Evolutionary conservation across 2,797 vertebrate species (phyloP).

Genomic region (Phalanger gymnotis): DNA sequence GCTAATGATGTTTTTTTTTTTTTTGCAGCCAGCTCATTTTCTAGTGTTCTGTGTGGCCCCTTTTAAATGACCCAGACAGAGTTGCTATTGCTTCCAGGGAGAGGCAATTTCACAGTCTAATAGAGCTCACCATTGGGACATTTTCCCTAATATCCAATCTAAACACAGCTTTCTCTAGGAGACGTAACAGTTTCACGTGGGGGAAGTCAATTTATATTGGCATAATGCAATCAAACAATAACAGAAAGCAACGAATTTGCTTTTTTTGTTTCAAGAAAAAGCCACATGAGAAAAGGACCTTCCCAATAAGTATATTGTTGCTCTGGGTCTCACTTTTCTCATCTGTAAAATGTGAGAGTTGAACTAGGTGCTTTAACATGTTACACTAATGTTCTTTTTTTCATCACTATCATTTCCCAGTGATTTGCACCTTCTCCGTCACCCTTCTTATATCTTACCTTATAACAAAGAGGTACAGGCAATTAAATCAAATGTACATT

Average conservation of each 20-base stretch:
- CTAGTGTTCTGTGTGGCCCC: not conserved
- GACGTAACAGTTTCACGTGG: not conserved
- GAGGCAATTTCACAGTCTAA: constrained; percentile 13
- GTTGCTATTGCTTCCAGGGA: not conserved
- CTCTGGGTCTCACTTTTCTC: not conserved
- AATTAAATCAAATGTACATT: not conserved
- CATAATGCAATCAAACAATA: constrained; percentile 1
- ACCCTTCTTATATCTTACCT: not conserved
- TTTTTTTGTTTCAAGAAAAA: not conserved
- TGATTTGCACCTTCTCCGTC: not conserved
- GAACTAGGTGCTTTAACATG: not conserved
- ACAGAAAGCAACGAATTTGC: constrained; percentile 4
- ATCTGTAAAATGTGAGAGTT: not conserved
- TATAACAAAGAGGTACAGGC: not conserved
- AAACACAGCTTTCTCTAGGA: constrained; percentile 3
- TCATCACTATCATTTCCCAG: not conserved
- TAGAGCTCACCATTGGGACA: not conserved
- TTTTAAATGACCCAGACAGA: constrained; percentile 18
- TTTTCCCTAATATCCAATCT: constrained; percentile 16
- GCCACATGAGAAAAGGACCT: not conserved
- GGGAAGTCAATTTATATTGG: constrained; percentile 22
- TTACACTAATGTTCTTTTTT: not conserved
- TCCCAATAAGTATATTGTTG: not conserved
- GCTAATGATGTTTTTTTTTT: not conserved
- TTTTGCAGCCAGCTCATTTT: not conserved